These are phyloP conservation scores for Hycleus phaleratus DNA, from an alignment of 1,140 invertebrate species.

Conservation along the genomic window DNA sequence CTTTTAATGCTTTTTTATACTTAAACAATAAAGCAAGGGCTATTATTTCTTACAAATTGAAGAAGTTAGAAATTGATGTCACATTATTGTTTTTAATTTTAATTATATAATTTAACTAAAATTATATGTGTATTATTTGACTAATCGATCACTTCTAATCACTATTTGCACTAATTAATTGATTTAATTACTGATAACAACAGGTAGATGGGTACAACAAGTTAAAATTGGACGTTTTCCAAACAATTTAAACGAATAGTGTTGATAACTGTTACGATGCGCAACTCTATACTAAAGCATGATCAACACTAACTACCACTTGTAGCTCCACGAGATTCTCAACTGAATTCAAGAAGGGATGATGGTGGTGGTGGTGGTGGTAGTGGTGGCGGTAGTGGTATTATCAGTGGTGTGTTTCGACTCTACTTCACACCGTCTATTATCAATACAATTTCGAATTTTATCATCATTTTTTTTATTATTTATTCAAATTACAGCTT, in stretches of 20 bases:
- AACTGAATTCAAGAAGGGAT: too few relatives aligned
- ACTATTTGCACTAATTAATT: not conserved
- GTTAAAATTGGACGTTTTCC: not conserved
- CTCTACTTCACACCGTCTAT: not conserved
- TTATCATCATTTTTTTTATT: not conserved
- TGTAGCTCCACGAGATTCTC: conserved; percentile 11
- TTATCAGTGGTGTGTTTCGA: too few relatives aligned
- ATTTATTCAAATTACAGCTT: too few relatives aligned
- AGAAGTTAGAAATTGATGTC: not conserved
- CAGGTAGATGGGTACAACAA: not conserved
- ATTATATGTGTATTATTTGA: not conserved
- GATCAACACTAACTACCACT: conserved; percentile 16
- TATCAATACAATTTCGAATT: not conserved
- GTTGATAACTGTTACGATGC: conserved; percentile 3
- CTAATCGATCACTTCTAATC: not conserved
- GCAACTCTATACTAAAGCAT: conserved; percentile 19
- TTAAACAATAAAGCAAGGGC: too few relatives aligned
- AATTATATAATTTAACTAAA: not conserved
- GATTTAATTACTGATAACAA: not conserved
- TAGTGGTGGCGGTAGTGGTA: not conserved
- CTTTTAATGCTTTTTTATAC: too few relatives aligned
- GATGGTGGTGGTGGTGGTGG: not conserved
- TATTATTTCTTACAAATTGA: too few relatives aligned
- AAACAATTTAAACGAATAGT: not conserved
- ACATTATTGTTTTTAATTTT: not conserved